Conservation (phyloP, 23 tunicate genomes). For the Aplidium turbinatum region DNA sequence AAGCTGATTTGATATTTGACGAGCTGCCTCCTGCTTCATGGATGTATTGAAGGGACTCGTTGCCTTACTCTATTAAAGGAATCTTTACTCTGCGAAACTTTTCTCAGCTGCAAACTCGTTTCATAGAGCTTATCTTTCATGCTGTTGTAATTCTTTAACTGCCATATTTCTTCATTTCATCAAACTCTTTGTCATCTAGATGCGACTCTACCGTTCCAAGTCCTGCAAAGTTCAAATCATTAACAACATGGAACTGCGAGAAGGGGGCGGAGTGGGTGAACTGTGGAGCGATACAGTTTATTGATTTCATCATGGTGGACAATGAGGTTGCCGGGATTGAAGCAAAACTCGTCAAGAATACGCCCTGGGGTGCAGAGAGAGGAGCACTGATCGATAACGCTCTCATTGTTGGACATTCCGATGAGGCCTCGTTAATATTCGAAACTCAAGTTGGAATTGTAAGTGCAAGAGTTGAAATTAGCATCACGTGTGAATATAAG, state of each 20-base stretch:
- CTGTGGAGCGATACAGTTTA: constrained; percentile 95
- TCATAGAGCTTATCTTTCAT: too few species aligned
- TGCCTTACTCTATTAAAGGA: too few species aligned
- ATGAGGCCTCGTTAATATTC: not conserved
- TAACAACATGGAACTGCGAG: constrained; percentile 93
- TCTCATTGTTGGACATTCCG: constrained; percentile 59
- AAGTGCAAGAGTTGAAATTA: too few species aligned
- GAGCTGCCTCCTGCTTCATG: too few species aligned
- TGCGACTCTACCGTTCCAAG: constrained; percentile 54
- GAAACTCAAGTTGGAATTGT: constrained; percentile 55
- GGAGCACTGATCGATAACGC: constrained; percentile 46
- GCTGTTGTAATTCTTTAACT: too few species aligned
- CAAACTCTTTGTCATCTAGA: too few species aligned
- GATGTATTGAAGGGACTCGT: too few species aligned
- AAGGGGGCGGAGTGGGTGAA: constrained; percentile 98
- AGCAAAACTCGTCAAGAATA: constrained; percentile 43
- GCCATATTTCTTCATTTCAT: not conserved
- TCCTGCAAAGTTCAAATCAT: constrained; percentile 78
- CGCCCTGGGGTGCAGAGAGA: constrained; percentile 41
- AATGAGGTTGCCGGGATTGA: constrained; percentile 80
- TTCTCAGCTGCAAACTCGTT: too few species aligned
- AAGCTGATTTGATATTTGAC: too few species aligned
- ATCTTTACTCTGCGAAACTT: too few species aligned
- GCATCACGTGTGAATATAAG: too few species aligned
- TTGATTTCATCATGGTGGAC: constrained; percentile 66